These are phyloP conservation scores for Acromyrmex charruanus DNA, from an alignment of 1,140 invertebrate species.

Conservation along the genomic window DNA sequence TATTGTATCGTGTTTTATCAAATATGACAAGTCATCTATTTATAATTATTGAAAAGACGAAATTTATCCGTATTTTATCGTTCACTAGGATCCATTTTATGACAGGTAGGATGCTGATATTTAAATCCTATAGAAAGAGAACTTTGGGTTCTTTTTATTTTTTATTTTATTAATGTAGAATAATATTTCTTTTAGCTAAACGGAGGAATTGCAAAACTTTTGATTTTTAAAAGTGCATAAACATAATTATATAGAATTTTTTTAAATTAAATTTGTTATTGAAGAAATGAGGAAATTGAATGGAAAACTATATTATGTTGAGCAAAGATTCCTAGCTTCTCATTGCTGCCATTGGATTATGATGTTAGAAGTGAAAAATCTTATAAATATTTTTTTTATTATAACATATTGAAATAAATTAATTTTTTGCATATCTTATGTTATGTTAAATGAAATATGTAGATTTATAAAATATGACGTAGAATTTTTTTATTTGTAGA, in stretches of 20 bases:
- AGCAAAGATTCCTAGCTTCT: neutral
- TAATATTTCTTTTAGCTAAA: constrained; percentile 10
- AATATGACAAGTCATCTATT: constrained; percentile 3
- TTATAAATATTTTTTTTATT: neutral
- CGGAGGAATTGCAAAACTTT: neutral
- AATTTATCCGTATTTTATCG: neutral
- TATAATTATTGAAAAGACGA: neutral
- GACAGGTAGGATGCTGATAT: neutral
- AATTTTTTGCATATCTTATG: neutral
- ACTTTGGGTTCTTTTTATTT: neutral
- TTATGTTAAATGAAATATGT: constrained; percentile 1
- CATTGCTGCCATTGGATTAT: constrained; percentile 28
- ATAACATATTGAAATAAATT: constrained; percentile 21
- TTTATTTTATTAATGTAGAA: neutral
- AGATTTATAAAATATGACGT: neutral
- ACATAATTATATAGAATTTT: constrained; percentile 13
- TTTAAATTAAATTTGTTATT: neutral
- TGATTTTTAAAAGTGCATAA: constrained; percentile 4
- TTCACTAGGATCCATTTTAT: neutral
- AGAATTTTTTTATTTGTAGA: constrained; percentile 11
- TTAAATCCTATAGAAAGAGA: neutral
- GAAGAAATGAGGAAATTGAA: neutral
- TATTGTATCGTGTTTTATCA: neutral
- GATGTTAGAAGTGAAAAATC: constrained; percentile 24
- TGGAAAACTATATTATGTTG: constrained; percentile 7